Evolutionary conservation across 2,113 vertebrate genomes (phyloP), one percentile per base, ranked within the genome.

Genomic region (Cephalopholis sonnerati): DNA sequence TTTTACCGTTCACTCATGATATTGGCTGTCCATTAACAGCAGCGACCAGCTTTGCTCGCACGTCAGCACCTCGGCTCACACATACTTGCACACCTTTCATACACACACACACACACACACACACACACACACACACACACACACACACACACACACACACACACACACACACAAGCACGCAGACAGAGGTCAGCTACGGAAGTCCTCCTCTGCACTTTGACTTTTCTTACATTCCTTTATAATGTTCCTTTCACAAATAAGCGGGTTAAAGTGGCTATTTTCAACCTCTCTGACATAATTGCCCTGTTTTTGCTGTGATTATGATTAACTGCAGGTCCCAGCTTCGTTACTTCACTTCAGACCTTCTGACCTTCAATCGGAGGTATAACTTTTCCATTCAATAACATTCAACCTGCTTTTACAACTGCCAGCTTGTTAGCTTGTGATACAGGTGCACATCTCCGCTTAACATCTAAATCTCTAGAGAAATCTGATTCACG

Each of bases 21-120:
- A 97, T 97, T 97, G 96, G 95, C 93, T 97, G 95, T 97, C 97
- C 93, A 96, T 98, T 97, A 97, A 95, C 92, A 95, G 93, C 88
- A 94, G 95, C 89, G 93, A 91, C 85, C 88, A 57, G 74, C 86
- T 91, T 93, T 93, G 91, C 95, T 77, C 92, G 93, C 89, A 92
- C 93, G 92, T 96, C 94, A 90, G 89, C 90, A 87, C 79, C 86
- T 87, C 24, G 27, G 29, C 53, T 79, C 51, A n/a, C 25, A 44
- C 72, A 22, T 13, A 22, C 58, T 25, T 66, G 66, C 67, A 72
- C 58, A 75, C 44, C 16, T 77, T 15, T 58, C 36, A 46, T 9
- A 27, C 36, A 18, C 13, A 18, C 25, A 24, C 82, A 46, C n/a
- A 54, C 57, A 50, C 64, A 51, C 69, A 58, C 50, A 48, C 80